These are phyloP conservation scores for Manacus vitellinus DNA, from an alignment of 2,113 vertebrate species.

Conservation along the genomic window DNA sequence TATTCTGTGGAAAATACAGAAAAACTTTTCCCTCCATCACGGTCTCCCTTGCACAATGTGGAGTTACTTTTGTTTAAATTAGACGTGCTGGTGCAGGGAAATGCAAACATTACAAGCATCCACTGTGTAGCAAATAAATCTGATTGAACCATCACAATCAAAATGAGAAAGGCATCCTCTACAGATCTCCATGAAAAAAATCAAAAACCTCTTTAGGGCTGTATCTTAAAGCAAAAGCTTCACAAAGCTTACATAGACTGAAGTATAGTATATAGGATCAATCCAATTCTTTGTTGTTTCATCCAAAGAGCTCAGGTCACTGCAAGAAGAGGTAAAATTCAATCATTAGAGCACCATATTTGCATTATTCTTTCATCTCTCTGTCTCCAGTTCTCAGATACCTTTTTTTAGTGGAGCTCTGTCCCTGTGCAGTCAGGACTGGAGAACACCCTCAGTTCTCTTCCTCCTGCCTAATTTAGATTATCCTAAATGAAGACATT, in stretches of 20 bases:
- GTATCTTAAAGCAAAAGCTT: neutral
- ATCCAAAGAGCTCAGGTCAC: neutral
- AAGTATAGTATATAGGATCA: rapidly evolving
- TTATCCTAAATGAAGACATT: neutral
- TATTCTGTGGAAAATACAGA: neutral
- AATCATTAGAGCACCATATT: neutral
- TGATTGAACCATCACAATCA: neutral
- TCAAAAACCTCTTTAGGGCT: neutral
- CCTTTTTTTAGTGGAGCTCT: neutral
- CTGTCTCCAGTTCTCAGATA: neutral
- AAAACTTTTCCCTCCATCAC: neutral
- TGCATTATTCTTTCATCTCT: neutral
- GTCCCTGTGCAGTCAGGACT: neutral
- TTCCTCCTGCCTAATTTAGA: neutral
- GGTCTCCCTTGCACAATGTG: neutral
- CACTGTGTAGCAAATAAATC: neutral
- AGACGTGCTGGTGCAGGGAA: neutral
- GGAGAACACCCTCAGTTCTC: neutral
- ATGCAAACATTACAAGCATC: neutral
- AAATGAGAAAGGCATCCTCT: neutral
- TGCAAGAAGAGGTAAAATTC: neutral
- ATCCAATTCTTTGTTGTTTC: neutral
- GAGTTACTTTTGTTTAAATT: neutral
- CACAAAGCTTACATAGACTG: neutral
- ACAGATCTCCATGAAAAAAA: neutral